Evolutionary conservation across 2,113 vertebrate species (phyloP).

Genomic region (Rhinolophus sinicus): DNA sequence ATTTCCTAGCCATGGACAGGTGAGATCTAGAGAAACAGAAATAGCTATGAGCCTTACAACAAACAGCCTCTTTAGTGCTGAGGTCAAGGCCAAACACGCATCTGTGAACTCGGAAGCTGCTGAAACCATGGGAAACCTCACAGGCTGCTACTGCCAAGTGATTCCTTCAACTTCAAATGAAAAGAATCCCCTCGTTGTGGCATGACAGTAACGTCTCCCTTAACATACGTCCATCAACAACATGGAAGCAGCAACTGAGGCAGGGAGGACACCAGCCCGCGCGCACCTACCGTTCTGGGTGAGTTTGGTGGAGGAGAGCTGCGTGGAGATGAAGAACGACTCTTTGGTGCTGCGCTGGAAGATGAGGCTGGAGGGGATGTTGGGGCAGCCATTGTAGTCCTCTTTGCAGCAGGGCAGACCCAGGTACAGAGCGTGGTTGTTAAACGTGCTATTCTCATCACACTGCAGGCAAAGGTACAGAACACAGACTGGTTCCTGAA

Average conservation of each 20-base stretch:
- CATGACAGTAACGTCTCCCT: background rate
- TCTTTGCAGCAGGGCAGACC: conserved; percentile 97
- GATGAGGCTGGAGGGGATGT: conserved; percentile 94
- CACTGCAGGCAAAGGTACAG: conserved; percentile 86
- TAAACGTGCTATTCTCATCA: conserved; percentile 96
- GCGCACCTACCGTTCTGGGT: conserved; percentile 93
- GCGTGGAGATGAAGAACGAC: conserved; percentile 95
- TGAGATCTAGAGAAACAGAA: background rate
- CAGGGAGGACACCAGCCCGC: background rate
- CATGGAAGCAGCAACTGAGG: background rate
- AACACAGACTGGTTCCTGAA: background rate
- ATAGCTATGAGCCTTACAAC: background rate
- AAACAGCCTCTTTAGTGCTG: background rate
- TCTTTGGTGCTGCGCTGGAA: conserved; percentile 98
- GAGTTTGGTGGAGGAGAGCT: conserved; percentile 97
- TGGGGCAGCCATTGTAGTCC: conserved; percentile 95
- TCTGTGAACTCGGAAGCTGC: background rate
- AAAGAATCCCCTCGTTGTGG: background rate
- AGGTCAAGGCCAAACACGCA: background rate
- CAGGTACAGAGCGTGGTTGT: conserved; percentile 96
- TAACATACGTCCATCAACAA: background rate
- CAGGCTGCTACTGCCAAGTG: background rate
- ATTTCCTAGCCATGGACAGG: background rate
- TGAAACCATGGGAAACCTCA: background rate
- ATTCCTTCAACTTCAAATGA: background rate